These are phyloP conservation scores for Morpho deidamia DNA, from an alignment of 2,888 invertebrate species.

Conservation along the genomic window DNA sequence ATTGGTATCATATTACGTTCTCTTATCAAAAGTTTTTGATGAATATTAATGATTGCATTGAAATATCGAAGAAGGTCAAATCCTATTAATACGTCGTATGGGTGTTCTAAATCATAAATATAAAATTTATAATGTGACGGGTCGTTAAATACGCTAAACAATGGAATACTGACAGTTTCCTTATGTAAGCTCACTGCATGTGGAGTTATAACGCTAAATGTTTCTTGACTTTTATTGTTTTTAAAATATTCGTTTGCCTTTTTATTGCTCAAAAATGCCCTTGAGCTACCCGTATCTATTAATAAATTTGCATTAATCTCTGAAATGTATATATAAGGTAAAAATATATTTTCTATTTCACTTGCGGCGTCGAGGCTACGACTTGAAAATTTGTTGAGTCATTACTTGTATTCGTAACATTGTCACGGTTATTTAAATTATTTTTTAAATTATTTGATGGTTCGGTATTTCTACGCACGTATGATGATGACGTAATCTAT, in stretches of 20 bases:
- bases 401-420: no score
- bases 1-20: slow-evolving; percentile 14
- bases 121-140: slow-evolving; percentile 16
- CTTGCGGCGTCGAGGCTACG: not conserved
- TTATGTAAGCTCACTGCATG: slow-evolving; percentile 21
- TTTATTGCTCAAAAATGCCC: slow-evolving; percentile 18
- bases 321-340: slow-evolving; percentile 4
- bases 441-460: no score
- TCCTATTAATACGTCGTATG: slow-evolving; percentile 23
- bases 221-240: slow-evolving; percentile 7
- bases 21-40: slow-evolving; percentile 11
- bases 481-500: no score
- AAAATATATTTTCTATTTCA: not conserved
- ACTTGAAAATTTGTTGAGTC: not conserved
- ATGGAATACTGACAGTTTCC: slow-evolving; percentile 16
- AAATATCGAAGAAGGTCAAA: slow-evolving; percentile 21
- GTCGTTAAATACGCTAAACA: slow-evolving; percentile 13
- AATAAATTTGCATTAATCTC: slow-evolving; percentile 20
- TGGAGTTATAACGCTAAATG: slow-evolving; percentile 22
- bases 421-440: no score
- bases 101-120: slow-evolving; percentile 15
- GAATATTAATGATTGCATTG: slow-evolving; percentile 19
- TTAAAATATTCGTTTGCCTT: slow-evolving; percentile 16
- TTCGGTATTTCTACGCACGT: no score
- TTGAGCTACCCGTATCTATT: slow-evolving; percentile 24